Conservation (phyloP, 1,140 invertebrate species). For the Streblospio benedicti region DNA sequence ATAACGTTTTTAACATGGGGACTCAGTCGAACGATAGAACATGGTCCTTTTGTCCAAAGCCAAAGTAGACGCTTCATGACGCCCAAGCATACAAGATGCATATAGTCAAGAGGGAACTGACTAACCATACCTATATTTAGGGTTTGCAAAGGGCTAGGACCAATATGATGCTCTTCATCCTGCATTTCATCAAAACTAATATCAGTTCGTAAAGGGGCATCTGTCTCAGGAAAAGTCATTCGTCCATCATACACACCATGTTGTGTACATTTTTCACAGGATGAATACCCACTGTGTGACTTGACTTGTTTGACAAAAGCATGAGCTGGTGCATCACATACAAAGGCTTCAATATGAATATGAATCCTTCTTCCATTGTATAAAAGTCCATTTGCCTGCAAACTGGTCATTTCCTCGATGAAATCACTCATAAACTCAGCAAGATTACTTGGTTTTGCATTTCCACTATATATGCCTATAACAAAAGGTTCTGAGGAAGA, state of each 20-base stretch:
- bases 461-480: conserved; percentile 3
- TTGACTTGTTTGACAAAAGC: conserved; percentile 14
- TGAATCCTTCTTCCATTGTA: background rate
- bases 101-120: conserved; percentile 31
- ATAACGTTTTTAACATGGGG: no score
- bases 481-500: background rate
- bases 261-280: conserved; percentile 24
- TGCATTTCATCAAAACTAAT: conserved; percentile 21
- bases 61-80: conserved; percentile 17
- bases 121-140: conserved; percentile 23
- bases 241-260: conserved; percentile 14
- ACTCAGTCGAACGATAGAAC: no score
- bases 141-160: background rate
- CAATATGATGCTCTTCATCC: conserved; percentile 15
- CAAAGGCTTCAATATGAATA: background rate
- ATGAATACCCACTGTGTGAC: conserved; percentile 20
- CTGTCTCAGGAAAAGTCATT: conserved; percentile 23
- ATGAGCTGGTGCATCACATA: conserved; percentile 13
- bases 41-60: conserved; percentile 3
- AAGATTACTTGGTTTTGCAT: background rate
- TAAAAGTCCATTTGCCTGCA: background rate
- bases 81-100: conserved; percentile 38
- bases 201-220: conserved; percentile 23
- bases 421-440: background rate
- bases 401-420: background rate